Percentiles rank a stretch among this genome's conserved stretches.
These are phyloP conservation scores for Ascidia mentula DNA, from an alignment of 23 tunicate species.

Conservation along the genomic window DNA sequence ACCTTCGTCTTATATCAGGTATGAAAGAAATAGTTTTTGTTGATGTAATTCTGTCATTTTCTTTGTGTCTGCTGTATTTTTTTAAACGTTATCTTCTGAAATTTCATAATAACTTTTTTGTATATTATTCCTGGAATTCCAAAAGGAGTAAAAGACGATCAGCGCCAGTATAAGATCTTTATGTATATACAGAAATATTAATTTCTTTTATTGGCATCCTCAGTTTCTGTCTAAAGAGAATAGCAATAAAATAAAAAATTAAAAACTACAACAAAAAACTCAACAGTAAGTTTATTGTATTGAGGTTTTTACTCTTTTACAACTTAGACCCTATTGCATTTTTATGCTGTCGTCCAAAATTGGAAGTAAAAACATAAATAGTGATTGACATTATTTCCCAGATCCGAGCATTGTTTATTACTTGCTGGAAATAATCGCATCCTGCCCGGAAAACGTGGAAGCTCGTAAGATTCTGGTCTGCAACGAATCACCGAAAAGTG, in stretches of 20 bases:
- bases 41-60: no score
- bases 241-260: background rate
- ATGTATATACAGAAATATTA: no score
- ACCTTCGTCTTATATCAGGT: slow-evolving; percentile 11
- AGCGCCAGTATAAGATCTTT: no score
- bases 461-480: background rate
- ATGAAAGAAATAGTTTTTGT: no score
- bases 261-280: background rate
- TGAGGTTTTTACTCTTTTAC: background rate
- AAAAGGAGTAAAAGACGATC: no score
- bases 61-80: no score
- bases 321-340: background rate
- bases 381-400: no score
- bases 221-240: no score
- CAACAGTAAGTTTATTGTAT: background rate
- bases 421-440: slow-evolving; percentile 35
- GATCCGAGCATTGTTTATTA: slow-evolving; percentile 33
- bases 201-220: no score
- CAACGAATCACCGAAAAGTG: background rate
- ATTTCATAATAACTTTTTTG: no score
- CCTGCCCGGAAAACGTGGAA: slow-evolving; percentile 34
- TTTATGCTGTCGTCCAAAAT: background rate
- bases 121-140: no score
- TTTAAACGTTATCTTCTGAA: no score
- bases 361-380: background rate